Conservation (phyloP, 2,113 vertebrate species). For the Tyrannus savana region DNA sequence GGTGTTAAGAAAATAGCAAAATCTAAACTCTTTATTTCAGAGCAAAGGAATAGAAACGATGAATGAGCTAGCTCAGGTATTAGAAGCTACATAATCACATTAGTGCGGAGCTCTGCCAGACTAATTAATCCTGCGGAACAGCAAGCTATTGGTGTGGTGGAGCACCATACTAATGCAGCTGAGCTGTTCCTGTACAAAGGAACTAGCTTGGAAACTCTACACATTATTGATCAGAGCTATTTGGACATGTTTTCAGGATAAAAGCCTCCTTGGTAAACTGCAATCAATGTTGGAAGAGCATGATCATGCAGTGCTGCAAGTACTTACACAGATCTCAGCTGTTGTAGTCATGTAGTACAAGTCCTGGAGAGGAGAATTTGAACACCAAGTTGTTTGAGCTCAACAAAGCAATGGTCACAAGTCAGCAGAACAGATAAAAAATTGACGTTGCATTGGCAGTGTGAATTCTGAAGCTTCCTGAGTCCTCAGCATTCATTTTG, state of each 20-base stretch:
- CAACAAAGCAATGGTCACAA: background rate
- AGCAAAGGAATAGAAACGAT: background rate
- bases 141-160: background rate
- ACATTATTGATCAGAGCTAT: background rate
- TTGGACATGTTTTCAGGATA: background rate
- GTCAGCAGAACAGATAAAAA: background rate
- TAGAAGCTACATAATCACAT: constrained; percentile 40
- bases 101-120: background rate
- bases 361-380: background rate
- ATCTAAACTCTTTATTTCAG: background rate
- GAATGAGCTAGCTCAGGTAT: constrained; percentile 24
- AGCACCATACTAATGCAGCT: constrained; percentile 22
- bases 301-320: background rate
- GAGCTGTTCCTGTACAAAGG: background rate
- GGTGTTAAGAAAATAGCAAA: background rate
- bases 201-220: background rate
- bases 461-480: background rate
- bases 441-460: background rate
- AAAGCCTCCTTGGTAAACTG: background rate
- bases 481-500: background rate
- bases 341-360: background rate
- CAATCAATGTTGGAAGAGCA: background rate
- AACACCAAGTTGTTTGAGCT: background rate
- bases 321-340: background rate
- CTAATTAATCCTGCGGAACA: constrained; percentile 53